Evolutionary conservation across 1,140 invertebrate species (phyloP), one percentile per base, ranked within the genome.

Genomic region (Drosophila arawakana): DNA sequence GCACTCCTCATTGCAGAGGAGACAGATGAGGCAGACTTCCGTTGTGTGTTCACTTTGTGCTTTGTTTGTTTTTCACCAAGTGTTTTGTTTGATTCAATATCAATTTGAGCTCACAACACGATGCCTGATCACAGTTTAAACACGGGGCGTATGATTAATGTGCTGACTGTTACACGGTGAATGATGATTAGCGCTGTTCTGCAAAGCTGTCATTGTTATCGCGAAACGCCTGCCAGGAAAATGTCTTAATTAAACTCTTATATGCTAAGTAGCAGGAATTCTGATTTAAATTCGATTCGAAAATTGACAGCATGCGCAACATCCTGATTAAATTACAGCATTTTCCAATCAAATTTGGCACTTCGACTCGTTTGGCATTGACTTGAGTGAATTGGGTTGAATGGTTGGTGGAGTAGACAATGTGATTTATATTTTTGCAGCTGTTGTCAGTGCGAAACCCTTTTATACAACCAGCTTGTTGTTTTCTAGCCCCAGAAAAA

Each of bases 71-170:
- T 37, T 35, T 10, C 30, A 30, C 41, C 41, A 69, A 69, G 71
- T 61, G 71, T 69, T 80, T 55, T 52, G 61, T 72, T 88, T 88
- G 76, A 88, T 82, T 88, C 76, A 80, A 89, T 88, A 83, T 55
- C 47, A 83, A 76, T 79, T 52, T 61, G 37, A 49, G 47, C 54
- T 35, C 67, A 52, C 43, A 47, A 68, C 58, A 69, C 67, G 50
- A 15, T n/a, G 76, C 68, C 50, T 77, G 67, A 69, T 63, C 49
- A 65, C 70, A 65, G 50, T 66, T 74, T 68, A 68, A 77, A 74
- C 81, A 76, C 73, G 44, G 50, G 72, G 69, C 78, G 63, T 77
- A 77, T 88, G 80, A 88, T 76, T 78, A 83, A 83, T 86, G 73
- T 39, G 66, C 52, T 47, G 8, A 57, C 65, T 69, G 50, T 52